Base-by-base conservation (phyloP, 2,113 vertebrate genomes). In the Natator depressus region DNA sequence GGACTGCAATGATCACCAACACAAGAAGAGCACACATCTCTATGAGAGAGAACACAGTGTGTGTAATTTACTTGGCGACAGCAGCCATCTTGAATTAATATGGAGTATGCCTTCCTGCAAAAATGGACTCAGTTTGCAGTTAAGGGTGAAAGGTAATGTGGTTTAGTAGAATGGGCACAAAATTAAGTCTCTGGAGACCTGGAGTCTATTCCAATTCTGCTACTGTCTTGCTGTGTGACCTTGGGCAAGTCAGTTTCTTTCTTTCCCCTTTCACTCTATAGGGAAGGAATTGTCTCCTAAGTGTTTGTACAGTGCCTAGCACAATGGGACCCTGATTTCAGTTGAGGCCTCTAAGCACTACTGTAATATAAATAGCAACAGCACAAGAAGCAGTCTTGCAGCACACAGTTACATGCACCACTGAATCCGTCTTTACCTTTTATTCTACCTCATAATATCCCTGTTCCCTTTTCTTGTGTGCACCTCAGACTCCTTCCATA, bases 121-220 rank as follows among this genome's bases (percentile, higher is more conserved):
- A 42, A 38, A 72, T 69, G 10, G 53, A 81, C 62, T 97, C 85
- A 82, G 20, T 29, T 84, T 96, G 95, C 94, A 80, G 46, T 87
- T 17, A 20, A 5, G 54, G 59, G 7, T 1, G 3, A 6, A 1
- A 4, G 1, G 4, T 13, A 51, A 82, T 81, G 50, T 80, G 22
- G 29, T 27, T 16, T 82, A 82, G n/a, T 1, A 0, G 4, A 89
- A 22, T 59, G 87, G 22, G 24, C 69, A 29, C 85, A 87, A 54
- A 78, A 49, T 13, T 57, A 87, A 57, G 62, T 51, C 25, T 11
- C 78, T 6, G 75, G 54, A 82, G 84, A 87, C 53, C 9, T 59
- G 51, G 6, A 31, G 51, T 54, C 49, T 65, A 12, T 2, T 0
- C 22, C 38, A 16, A 8, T 19, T 75, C 72, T 92, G 19, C 53